These are phyloP conservation scores for Leptinotarsa haldemani DNA, from an alignment of 2,888 invertebrate species.

Conservation along the genomic window DNA sequence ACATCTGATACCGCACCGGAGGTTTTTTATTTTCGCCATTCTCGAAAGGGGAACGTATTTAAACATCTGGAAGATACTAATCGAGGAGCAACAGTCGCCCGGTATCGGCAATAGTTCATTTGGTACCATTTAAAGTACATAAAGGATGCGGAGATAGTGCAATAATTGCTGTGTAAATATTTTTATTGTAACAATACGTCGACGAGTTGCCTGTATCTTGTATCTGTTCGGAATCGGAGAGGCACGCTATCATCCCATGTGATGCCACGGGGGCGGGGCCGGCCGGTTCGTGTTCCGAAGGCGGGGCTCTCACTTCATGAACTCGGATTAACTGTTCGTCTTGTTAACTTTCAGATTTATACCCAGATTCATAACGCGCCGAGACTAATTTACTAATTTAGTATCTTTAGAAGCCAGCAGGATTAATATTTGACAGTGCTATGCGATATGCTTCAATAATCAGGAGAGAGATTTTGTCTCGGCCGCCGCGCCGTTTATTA, in stretches of 20 bases:
- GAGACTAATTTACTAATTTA: slow-evolving; percentile 51
- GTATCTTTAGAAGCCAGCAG: slow-evolving; percentile 47
- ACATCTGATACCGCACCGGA: slow-evolving; percentile 4
- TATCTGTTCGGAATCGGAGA: slow-evolving; percentile 52
- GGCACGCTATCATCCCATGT: slow-evolving; percentile 61
- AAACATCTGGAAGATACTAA: slow-evolving; percentile 23
- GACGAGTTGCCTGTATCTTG: slow-evolving; percentile 36
- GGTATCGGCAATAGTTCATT: slow-evolving; percentile 42
- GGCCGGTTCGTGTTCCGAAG: slow-evolving; percentile 62
- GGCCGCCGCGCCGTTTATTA: slow-evolving; percentile 6
- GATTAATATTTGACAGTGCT: slow-evolving; percentile 36
- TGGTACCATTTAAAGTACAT: slow-evolving; percentile 46
- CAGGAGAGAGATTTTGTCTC: slow-evolving; percentile 14
- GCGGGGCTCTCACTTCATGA: slow-evolving; percentile 64
- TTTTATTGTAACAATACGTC: slow-evolving; percentile 61
- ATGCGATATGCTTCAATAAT: slow-evolving; percentile 17
- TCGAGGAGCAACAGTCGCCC: slow-evolving; percentile 14
- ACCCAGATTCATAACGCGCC: slow-evolving; percentile 51
- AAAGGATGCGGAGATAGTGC: slow-evolving; percentile 44
- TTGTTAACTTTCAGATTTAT: slow-evolving; percentile 66
- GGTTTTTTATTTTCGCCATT: slow-evolving; percentile 11
- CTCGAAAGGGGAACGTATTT: slow-evolving; percentile 18
- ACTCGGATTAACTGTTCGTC: slow-evolving; percentile 61
- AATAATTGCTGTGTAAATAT: slow-evolving; percentile 65
- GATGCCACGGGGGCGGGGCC: slow-evolving; percentile 62